Percentiles rank a stretch among this genome's conserved stretches.
These are phyloP conservation scores for Anniella stebbinsi DNA, from an alignment of 2,797 vertebrate genomes.

Conservation along the genomic window DNA sequence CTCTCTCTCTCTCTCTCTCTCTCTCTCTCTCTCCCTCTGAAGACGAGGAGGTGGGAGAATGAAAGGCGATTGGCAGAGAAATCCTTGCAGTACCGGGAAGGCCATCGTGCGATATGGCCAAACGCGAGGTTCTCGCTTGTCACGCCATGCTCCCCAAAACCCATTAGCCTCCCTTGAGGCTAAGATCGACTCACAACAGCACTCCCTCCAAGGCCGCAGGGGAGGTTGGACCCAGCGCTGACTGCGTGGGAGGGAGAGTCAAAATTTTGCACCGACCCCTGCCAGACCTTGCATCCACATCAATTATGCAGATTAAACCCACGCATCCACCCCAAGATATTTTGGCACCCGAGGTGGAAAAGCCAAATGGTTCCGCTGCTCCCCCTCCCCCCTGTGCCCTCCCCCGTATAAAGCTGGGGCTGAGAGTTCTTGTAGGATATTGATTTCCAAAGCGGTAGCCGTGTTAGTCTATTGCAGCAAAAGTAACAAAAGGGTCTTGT, in stretches of 20 bases:
- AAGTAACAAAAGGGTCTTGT: too few species aligned
- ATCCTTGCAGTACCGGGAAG: not conserved
- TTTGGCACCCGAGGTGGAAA: not conserved
- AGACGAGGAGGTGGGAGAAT: not conserved
- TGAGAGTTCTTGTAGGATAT: not conserved
- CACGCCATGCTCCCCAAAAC: not conserved
- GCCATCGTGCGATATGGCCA: not conserved
- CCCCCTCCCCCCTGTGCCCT: not conserved
- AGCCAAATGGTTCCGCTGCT: not conserved
- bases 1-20: not conserved
- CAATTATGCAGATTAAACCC: not conserved
- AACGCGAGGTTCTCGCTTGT: not conserved
- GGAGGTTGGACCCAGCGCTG: not conserved
- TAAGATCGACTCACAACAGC: not conserved
- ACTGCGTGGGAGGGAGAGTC: not conserved
- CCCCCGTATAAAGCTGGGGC: too few species aligned
- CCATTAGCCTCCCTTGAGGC: conserved; percentile 25
- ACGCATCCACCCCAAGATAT: not conserved
- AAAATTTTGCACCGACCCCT: not conserved
- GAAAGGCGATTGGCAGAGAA: not conserved
- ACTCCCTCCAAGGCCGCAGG: not conserved
- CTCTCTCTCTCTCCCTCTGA: not conserved
- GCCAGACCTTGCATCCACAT: not conserved
- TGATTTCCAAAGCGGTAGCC: not conserved
- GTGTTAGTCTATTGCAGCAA: too few species aligned